phyloP scores from a whole-genome alignment of 2,113 vertebrate species.

The Lagenorhynchus albirostris region DNA sequence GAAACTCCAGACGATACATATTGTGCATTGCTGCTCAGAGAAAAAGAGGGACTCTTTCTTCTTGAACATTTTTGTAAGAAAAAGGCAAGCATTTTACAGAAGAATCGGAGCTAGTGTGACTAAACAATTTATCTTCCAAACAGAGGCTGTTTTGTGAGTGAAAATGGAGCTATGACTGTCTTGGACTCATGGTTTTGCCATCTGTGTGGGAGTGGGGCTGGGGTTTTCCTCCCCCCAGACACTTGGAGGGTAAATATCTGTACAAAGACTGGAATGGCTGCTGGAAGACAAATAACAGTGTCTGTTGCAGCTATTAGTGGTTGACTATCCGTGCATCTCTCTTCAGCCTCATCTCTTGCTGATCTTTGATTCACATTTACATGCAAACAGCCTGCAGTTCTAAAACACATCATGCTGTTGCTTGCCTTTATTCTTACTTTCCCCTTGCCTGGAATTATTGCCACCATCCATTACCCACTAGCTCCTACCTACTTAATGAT shows the following conservation, averaged over 20 bases:
- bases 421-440: not conserved
- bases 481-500: not conserved
- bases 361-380: not conserved
- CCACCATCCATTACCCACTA: not conserved
- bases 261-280: not conserved
- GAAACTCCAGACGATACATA: not conserved
- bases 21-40: not conserved
- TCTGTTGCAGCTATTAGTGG: not conserved
- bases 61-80: not conserved
- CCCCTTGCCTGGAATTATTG: not conserved
- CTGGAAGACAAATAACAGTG: not conserved
- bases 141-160: not conserved
- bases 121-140: not conserved
- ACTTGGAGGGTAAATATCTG: not conserved
- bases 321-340: not conserved
- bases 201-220: not conserved
- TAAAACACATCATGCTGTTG: not conserved
- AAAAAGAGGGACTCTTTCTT: not conserved
- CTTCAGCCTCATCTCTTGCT: not conserved
- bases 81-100: not conserved
- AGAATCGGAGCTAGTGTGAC: not conserved
- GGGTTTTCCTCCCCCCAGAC: not conserved
- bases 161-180: not conserved
- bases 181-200: not conserved
- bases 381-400: not conserved